Percentiles rank a stretch among this genome's conserved stretches.
These are phyloP conservation scores for Fistularia tabacaria DNA, from an alignment of 2,797 vertebrate genomes.

Conservation along the genomic window DNA sequence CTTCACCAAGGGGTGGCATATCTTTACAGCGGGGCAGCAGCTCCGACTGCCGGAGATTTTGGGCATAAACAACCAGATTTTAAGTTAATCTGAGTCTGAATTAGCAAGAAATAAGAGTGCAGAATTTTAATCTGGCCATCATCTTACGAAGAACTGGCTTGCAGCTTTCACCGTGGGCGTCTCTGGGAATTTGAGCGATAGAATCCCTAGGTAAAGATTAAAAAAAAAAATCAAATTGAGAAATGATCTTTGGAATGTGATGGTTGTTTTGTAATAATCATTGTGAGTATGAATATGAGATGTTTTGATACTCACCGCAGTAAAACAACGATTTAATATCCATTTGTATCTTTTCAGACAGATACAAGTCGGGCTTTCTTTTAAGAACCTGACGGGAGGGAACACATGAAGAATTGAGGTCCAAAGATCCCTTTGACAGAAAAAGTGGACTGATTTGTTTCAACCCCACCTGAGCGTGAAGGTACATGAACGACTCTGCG, in stretches of 20 bases:
- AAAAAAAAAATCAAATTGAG: no score
- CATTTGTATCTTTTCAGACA: conserved; percentile 76
- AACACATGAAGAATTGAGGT: conserved; percentile 66
- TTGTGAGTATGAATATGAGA: no score
- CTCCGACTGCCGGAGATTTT: conserved; percentile 78
- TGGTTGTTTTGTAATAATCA: neutral
- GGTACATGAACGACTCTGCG: conserved; percentile 98
- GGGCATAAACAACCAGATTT: conserved; percentile 3
- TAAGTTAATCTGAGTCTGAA: neutral
- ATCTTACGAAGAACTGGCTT: conserved; percentile 93
- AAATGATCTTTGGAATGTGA: no score
- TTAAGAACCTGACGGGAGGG: conserved; percentile 83
- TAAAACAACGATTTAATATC: conserved; percentile 94
- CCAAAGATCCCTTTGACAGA: neutral
- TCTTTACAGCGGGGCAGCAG: conserved; percentile 88
- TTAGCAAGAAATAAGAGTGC: neutral
- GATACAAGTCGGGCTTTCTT: conserved; percentile 90
- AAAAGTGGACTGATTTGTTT: neutral
- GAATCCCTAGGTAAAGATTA: conserved; percentile 77
- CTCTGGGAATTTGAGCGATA: conserved; percentile 94
- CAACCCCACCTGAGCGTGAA: conserved; percentile 92
- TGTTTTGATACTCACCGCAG: conserved; percentile 82
- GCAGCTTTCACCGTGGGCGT: conserved; percentile 91
- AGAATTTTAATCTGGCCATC: neutral
- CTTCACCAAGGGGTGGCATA: conserved; percentile 79